These are phyloP conservation scores for Liparis tanakae DNA, from an alignment of 2,797 vertebrate species.

Conservation along the genomic window DNA sequence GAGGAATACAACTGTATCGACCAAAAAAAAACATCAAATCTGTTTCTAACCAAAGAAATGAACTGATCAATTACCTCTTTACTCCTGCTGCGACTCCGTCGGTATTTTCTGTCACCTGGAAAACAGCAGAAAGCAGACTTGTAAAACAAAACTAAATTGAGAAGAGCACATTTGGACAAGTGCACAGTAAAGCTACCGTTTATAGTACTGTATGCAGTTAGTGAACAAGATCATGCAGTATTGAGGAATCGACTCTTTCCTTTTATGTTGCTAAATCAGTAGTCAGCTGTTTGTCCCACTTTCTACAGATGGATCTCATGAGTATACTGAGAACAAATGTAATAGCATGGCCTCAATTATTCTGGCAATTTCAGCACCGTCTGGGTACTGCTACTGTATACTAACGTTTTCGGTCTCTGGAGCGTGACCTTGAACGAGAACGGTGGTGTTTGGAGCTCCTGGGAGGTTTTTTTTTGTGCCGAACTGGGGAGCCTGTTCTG, in stretches of 20 bases:
- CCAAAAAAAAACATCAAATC: constrained; percentile 59
- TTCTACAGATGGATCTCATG: not conserved
- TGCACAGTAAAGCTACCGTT: not conserved
- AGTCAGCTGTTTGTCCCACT: not conserved
- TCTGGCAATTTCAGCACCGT: not conserved
- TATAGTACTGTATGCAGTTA: not conserved
- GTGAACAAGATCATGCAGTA: not conserved
- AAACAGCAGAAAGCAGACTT: constrained; percentile 2
- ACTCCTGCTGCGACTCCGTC: constrained; percentile 96
- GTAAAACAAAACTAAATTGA: not conserved
- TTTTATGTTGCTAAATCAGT: not conserved
- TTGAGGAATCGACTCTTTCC: not conserved
- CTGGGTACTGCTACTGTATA: constrained; percentile 21
- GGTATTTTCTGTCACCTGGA: constrained; percentile 92
- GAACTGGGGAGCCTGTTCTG: constrained; percentile 85
- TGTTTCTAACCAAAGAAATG: constrained; percentile 73
- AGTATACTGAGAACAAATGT: not conserved
- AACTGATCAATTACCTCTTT: constrained; percentile 99
- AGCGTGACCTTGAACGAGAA: constrained; percentile 92
- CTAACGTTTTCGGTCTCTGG: constrained; percentile 90
- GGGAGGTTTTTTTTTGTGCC: constrained; percentile 90
- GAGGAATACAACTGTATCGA: constrained; percentile 51
- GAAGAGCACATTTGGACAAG: not conserved
- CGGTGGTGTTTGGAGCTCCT: constrained; percentile 92
- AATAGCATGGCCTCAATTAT: not conserved